Evolutionary conservation across 2,888 invertebrate species (phyloP).

Genomic region (Nudaria mundana): DNA sequence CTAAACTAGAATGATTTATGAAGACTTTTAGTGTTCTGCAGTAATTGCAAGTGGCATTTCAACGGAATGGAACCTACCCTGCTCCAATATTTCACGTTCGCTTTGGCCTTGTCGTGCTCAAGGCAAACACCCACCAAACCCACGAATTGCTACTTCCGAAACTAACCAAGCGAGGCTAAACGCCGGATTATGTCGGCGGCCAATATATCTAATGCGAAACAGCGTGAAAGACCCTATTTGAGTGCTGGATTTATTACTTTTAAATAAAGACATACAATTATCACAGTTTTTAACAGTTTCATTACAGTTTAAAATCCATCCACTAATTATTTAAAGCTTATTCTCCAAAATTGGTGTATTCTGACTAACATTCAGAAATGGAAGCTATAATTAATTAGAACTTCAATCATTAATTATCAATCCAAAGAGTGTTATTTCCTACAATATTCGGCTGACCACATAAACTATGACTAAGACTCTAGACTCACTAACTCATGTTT

Average conservation of each 20-base stretch:
- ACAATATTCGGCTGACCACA: constrained; percentile 13
- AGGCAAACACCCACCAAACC: constrained; percentile 40
- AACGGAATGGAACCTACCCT: constrained; percentile 21
- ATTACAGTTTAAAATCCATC: too few species aligned
- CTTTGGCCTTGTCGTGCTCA: constrained; percentile 51
- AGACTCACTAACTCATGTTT: constrained; percentile 13
- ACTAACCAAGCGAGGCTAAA: constrained; percentile 47
- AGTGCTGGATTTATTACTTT: not conserved
- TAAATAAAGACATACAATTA: not conserved
- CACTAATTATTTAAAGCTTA: too few species aligned
- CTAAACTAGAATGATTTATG: too few species aligned
- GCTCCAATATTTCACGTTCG: constrained; percentile 31
- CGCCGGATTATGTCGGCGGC: constrained; percentile 12
- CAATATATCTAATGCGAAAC: not conserved
- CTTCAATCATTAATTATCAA: too few species aligned
- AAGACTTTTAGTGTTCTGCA: too few species aligned
- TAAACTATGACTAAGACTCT: constrained; percentile 21
- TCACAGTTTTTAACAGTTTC: too few species aligned
- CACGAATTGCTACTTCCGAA: constrained; percentile 65
- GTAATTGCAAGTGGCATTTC: too few species aligned
- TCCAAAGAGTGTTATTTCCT: too few species aligned
- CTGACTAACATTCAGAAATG: too few species aligned
- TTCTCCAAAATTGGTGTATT: too few species aligned
- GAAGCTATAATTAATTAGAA: too few species aligned
- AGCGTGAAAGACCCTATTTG: not conserved